These are phyloP conservation scores for Spodoptera picta DNA, from an alignment of 2,888 invertebrate species.

Conservation along the genomic window DNA sequence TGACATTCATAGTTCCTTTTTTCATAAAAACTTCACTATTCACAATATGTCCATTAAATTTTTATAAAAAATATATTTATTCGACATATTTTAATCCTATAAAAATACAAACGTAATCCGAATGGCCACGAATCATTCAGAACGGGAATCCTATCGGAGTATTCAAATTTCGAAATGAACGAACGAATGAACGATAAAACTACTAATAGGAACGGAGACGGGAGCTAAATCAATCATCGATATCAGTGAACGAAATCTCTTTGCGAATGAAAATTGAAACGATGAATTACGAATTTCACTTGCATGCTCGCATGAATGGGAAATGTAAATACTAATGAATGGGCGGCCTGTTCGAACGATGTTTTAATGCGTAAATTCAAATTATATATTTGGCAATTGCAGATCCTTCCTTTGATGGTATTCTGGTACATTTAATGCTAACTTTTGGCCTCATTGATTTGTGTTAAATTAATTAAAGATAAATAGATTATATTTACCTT, in stretches of 20 bases:
- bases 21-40: background rate
- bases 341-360: background rate
- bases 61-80: background rate
- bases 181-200: conserved; percentile 59
- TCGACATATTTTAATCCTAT: background rate
- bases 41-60: background rate
- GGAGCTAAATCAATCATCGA: conserved; percentile 60
- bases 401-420: no score
- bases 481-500: no score
- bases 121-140: conserved; percentile 17
- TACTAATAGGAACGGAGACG: conserved; percentile 52
- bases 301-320: conserved; percentile 16
- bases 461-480: no score
- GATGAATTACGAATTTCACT: conserved; percentile 37
- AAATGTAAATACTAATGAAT: conserved; percentile 28
- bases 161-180: conserved; percentile 54
- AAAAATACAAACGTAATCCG: conserved; percentile 4
- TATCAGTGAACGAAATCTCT: conserved; percentile 56
- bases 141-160: conserved; percentile 28
- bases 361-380: background rate
- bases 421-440: no score
- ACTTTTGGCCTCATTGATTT: no score
- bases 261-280: conserved; percentile 54
- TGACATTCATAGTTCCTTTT: no score
- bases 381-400: background rate